These are phyloP conservation scores for Catalaphyllia jardinei DNA, from an alignment of 64 coral and sea anemone genomes.

Conservation along the genomic window DNA sequence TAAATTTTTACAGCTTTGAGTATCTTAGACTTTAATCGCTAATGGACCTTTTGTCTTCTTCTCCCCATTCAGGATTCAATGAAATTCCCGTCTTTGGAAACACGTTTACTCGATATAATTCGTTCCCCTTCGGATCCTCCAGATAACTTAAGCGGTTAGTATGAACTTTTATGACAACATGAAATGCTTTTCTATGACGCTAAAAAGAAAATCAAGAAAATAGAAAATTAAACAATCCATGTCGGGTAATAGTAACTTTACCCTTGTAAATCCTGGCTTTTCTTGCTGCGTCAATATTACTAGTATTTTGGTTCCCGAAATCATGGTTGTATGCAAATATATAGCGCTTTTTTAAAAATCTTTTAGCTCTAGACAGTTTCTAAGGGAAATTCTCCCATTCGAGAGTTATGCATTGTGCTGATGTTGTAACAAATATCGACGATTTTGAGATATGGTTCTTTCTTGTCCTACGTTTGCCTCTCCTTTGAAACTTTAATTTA, in stretches of 20 bases:
- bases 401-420: conserved; percentile 29
- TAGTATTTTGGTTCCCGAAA: conserved; percentile 32
- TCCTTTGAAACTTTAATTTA: not conserved
- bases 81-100: conserved; percentile 93
- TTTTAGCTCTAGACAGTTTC: conserved; percentile 43
- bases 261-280: not conserved
- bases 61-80: conserved; percentile 76
- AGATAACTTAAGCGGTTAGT: conserved; percentile 90
- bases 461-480: not conserved
- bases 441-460: conserved; percentile 13
- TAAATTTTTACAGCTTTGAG: conserved; percentile 11
- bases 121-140: conserved; percentile 93
- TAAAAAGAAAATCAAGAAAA: not conserved
- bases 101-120: conserved; percentile 91
- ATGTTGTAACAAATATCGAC: conserved; percentile 6
- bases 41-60: conserved; percentile 44
- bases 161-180: conserved; percentile 45
- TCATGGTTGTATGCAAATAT: conserved; percentile 36
- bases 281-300: not conserved
- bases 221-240: not conserved
- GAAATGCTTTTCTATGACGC: conserved; percentile 24
- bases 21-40: conserved; percentile 3
- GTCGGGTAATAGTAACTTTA: not conserved
- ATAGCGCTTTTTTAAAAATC: not conserved
- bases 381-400: conserved; percentile 43